These are phyloP conservation scores for Cyphomyrmex costatus DNA, from an alignment of 1,140 invertebrate species.

Conservation along the genomic window DNA sequence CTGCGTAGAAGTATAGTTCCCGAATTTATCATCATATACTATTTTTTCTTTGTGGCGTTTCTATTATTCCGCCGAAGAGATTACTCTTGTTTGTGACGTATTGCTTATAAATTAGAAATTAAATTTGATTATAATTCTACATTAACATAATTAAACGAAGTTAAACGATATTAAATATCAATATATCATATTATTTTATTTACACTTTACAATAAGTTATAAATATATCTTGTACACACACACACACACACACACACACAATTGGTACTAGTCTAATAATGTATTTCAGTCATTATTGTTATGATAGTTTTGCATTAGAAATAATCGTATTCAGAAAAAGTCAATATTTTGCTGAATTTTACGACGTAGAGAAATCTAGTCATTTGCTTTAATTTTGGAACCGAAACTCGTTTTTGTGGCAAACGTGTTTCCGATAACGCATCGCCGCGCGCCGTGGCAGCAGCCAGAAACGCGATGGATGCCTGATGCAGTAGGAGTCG, in stretches of 20 bases:
- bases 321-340: neutral
- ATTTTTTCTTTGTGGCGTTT: neutral
- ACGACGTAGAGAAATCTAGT: neutral
- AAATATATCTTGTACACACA: neutral
- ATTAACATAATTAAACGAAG: neutral
- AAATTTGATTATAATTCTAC: neutral
- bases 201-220: neutral
- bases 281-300: neutral
- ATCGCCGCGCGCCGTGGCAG: slow-evolving; percentile 2
- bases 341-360: neutral
- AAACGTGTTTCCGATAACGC: slow-evolving; percentile 46
- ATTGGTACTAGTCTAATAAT: neutral
- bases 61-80: slow-evolving; percentile 6
- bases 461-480: slow-evolving; percentile 45
- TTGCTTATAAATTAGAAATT: slow-evolving; percentile 24
- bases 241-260: too few species aligned
- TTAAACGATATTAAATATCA: neutral
- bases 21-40: neutral
- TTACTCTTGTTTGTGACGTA: neutral
- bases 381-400: neutral
- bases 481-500: slow-evolving; percentile 50
- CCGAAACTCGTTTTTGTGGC: slow-evolving; percentile 36
- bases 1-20: slow-evolving; percentile 12
- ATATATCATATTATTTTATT: neutral
- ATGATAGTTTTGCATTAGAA: neutral